Percentiles rank a stretch among this genome's conserved stretches.
phyloP scores from a whole-genome alignment of 1,140 invertebrate genomes.

The Trichonephila inaurata region DNA sequence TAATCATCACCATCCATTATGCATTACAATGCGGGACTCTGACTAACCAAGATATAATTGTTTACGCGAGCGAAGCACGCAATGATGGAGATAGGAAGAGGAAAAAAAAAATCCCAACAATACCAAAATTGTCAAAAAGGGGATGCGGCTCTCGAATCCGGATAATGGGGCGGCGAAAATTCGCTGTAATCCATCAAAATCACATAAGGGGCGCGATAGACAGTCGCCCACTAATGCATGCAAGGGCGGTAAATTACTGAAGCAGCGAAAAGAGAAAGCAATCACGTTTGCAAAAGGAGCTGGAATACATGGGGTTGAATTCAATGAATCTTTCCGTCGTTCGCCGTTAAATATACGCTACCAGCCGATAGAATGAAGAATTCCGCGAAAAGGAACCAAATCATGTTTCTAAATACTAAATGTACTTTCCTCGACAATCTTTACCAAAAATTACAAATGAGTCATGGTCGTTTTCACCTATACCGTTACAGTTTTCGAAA shows the following conservation, averaged over 20 bases:
- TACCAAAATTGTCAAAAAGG: background rate
- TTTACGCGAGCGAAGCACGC: background rate
- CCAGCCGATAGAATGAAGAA: background rate
- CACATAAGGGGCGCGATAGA: slow-evolving; percentile 18
- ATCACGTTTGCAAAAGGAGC: background rate
- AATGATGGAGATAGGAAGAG: background rate
- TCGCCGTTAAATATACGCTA: background rate
- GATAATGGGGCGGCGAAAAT: slow-evolving; percentile 33
- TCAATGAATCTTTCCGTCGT: slow-evolving; percentile 39
- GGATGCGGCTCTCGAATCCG: background rate
- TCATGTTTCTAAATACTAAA: too few relatives aligned
- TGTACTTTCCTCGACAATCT: too few relatives aligned
- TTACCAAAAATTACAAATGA: too few relatives aligned
- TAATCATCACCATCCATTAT: background rate
- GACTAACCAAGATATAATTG: slow-evolving; percentile 16
- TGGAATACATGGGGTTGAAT: background rate
- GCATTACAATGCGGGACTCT: background rate
- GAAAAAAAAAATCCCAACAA: background rate
- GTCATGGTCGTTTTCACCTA: too few relatives aligned
- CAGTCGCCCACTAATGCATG: slow-evolving; percentile 18
- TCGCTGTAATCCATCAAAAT: slow-evolving; percentile 58
- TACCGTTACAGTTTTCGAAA: too few relatives aligned
- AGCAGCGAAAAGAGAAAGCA: slow-evolving; percentile 34
- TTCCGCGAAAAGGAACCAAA: background rate
- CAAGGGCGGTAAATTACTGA: slow-evolving; percentile 38